A percentile compares a stretch with the other conserved stretches of the same genome.
Evolutionary conservation across 2,888 invertebrate species (phyloP).

Genomic region (Norana najaformis): DNA sequence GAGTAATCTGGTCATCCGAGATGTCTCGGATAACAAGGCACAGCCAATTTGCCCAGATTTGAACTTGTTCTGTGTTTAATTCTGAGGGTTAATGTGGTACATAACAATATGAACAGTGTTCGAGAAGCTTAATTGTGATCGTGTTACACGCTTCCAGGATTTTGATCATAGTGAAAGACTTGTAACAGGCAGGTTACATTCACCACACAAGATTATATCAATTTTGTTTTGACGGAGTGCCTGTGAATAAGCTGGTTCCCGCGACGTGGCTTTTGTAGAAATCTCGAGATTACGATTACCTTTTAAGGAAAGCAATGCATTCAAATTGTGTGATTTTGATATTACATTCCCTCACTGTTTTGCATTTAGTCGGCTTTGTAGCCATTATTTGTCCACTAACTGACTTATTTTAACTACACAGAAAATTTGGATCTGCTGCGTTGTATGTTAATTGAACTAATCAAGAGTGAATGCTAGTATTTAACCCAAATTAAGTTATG

Average conservation of each 20-base stretch:
- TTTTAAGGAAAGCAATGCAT: not conserved
- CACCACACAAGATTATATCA: not conserved
- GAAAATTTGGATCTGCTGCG: not conserved
- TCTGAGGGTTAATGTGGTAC: not conserved
- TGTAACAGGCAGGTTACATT: not conserved
- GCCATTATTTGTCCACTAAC: not conserved
- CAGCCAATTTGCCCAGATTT: not conserved
- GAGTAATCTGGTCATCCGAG: not conserved
- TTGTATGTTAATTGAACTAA: conserved; percentile 3
- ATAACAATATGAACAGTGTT: not conserved
- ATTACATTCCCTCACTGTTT: not conserved
- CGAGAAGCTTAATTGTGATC: not conserved
- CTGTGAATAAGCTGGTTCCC: too few species aligned
- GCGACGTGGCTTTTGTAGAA: too few species aligned
- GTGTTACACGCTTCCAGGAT: not conserved
- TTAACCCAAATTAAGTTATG: too few species aligned
- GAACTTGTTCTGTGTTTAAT: not conserved
- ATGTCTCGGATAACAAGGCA: not conserved
- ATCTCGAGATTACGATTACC: too few species aligned
- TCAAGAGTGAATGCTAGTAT: not conserved
- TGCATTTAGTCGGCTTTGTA: not conserved
- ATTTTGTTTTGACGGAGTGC: too few species aligned
- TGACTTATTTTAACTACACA: conserved; percentile 13
- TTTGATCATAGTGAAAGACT: not conserved
- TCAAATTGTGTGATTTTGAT: not conserved